Percentiles rank a stretch among this genome's conserved stretches.
Conservation (phyloP, 2,797 vertebrate genomes). For the Neopelma chrysocephalum region DNA sequence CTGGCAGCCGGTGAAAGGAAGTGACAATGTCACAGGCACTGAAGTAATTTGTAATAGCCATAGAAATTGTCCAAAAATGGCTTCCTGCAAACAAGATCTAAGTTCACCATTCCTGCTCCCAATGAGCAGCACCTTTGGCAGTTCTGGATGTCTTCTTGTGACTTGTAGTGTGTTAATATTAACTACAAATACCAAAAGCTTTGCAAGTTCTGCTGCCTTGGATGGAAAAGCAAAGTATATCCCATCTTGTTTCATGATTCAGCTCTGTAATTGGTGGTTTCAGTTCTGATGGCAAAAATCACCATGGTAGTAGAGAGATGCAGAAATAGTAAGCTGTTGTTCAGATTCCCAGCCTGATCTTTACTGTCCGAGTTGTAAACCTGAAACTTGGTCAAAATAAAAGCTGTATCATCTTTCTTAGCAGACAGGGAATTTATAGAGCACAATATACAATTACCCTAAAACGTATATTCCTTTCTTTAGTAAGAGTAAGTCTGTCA, state of each 20-base stretch:
- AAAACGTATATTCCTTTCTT: not conserved
- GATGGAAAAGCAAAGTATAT: not conserved
- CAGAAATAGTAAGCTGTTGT: not conserved
- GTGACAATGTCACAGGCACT: not conserved
- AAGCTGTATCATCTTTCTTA: conserved; percentile 25
- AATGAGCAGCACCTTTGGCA: not conserved
- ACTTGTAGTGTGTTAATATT: not conserved
- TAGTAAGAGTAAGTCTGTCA: not conserved
- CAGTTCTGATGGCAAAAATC: conserved; percentile 24
- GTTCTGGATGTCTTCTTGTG: not conserved
- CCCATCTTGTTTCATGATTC: not conserved
- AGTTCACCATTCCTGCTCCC: not conserved
- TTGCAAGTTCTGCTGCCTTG: not conserved
- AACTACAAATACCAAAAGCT: not conserved
- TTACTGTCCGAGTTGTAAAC: not conserved
- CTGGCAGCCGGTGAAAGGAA: not conserved
- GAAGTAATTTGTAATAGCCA: not conserved
- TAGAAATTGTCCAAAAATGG: not conserved
- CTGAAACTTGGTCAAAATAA: not conserved
- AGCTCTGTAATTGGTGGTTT: not conserved
- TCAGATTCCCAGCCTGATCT: conserved; percentile 15
- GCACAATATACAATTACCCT: not conserved
- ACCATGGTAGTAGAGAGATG: not conserved
- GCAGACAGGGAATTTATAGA: conserved; percentile 2
- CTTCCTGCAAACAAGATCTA: not conserved